A percentile compares a stretch with the other conserved stretches of the same genome.
These are phyloP conservation scores for Pardosa pseudoannulata DNA, from an alignment of 2,888 invertebrate genomes.

Conservation along the genomic window DNA sequence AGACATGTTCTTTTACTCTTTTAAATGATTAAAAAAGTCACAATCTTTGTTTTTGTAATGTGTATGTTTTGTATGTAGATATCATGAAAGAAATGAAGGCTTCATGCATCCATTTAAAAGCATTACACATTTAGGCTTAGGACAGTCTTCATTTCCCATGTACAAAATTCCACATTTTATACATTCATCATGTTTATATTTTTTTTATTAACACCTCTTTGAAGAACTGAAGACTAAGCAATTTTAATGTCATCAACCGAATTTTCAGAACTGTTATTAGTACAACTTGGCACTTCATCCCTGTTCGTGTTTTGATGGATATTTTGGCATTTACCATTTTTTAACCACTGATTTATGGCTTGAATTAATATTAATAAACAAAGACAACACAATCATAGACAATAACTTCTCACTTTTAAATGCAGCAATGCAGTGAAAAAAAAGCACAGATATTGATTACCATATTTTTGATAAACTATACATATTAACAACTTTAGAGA, in stretches of 20 bases:
- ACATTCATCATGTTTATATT: no score
- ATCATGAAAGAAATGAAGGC: not conserved
- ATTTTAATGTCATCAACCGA: not conserved
- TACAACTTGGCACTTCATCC: not conserved
- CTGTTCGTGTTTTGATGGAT: not conserved
- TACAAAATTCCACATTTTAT: not conserved
- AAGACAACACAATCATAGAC: not conserved
- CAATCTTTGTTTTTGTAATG: not conserved
- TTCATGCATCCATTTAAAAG: not conserved
- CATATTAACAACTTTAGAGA: no score
- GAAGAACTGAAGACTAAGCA: not conserved
- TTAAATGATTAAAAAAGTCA: slow-evolving; percentile 5
- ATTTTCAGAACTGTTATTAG: not conserved
- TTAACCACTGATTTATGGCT: not conserved
- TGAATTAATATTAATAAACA: not conserved
- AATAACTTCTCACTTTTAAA: not conserved
- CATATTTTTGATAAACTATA: no score
- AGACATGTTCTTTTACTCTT: not conserved
- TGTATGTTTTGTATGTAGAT: not conserved
- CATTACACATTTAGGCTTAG: not conserved
- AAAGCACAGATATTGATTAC: no score
- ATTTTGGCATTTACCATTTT: not conserved
- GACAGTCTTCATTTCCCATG: not conserved
- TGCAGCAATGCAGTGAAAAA: not conserved
- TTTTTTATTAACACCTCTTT: not conserved